Conservation (phyloP, 2,888 invertebrate species). For the Selenia dentaria region DNA sequence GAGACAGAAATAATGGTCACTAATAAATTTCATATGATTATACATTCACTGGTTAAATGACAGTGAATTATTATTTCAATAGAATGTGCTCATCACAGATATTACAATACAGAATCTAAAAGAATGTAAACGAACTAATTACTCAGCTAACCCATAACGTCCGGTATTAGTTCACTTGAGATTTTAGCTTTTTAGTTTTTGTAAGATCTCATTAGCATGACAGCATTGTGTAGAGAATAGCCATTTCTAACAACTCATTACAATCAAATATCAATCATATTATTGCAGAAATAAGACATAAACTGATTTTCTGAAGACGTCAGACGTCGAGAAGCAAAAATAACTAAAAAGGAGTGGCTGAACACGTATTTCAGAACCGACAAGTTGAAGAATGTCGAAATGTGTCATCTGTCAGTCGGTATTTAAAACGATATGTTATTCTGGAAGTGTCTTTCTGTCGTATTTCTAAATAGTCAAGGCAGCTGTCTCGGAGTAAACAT, state of each 20-base stretch:
- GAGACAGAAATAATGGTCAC: slow-evolving; percentile 60
- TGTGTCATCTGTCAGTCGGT: slow-evolving; percentile 84
- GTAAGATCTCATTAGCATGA: slow-evolving; percentile 66
- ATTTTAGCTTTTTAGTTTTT: slow-evolving; percentile 60
- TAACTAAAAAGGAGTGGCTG: slow-evolving; percentile 57
- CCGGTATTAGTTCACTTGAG: slow-evolving; percentile 57
- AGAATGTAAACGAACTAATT: slow-evolving; percentile 34
- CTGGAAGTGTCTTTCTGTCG: slow-evolving; percentile 66
- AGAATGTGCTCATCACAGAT: slow-evolving; percentile 23
- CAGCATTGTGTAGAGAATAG: slow-evolving; percentile 49
- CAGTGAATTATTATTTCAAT: slow-evolving; percentile 45
- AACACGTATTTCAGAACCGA: slow-evolving; percentile 76
- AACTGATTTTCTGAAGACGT: slow-evolving; percentile 30
- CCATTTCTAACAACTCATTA: slow-evolving; percentile 17
- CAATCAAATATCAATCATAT: slow-evolving; percentile 37
- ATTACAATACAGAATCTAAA: slow-evolving; percentile 34
- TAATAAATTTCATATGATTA: slow-evolving; percentile 67
- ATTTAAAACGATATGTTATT: slow-evolving; percentile 84
- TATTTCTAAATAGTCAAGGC: slow-evolving; percentile 74
- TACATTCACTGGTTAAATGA: slow-evolving; percentile 45
- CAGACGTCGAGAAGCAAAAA: slow-evolving; percentile 55
- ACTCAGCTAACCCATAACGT: slow-evolving; percentile 56
- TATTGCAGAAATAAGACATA: slow-evolving; percentile 40
- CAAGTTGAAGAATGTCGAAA: slow-evolving; percentile 84
- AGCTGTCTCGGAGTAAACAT: slow-evolving; percentile 71